Evolutionary conservation across 2,113 vertebrate species (phyloP).

Genomic region (Takifugu bimaculatus): DNA sequence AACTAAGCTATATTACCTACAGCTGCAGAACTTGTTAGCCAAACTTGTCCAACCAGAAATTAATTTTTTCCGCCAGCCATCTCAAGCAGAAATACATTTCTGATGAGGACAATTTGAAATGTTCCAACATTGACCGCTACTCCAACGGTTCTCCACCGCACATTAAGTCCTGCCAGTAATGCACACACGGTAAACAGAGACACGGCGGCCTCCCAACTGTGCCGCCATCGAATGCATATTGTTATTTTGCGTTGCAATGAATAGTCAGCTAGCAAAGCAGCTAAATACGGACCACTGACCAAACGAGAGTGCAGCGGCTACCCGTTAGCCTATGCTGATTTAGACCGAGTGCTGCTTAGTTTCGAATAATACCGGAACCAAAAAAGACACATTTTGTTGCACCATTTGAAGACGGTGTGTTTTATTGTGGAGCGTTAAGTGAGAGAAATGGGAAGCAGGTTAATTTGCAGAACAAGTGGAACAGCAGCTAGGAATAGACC

Average conservation of each 20-base stretch:
- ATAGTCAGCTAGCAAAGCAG: conserved; percentile 19
- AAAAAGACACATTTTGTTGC: background rate
- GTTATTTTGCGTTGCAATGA: conserved; percentile 18
- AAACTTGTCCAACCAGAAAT: too few species aligned
- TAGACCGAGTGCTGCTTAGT: conserved; percentile 15
- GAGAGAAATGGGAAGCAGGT: too few species aligned
- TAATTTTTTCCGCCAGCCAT: background rate
- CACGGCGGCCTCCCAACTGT: conserved; percentile 47
- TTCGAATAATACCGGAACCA: background rate
- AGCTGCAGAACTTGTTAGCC: too few species aligned
- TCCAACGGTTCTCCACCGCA: background rate
- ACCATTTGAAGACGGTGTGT: background rate
- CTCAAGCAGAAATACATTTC: background rate
- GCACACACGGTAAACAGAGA: background rate
- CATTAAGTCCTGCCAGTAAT: background rate
- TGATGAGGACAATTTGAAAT: background rate
- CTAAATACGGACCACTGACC: conserved; percentile 11
- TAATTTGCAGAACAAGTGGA: background rate
- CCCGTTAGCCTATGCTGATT: conserved; percentile 22
- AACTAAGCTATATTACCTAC: too few species aligned
- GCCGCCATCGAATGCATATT: conserved; percentile 47
- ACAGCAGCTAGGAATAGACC: conserved; percentile 8
- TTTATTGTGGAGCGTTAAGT: background rate
- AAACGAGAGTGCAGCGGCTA: conserved; percentile 18
- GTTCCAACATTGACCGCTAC: background rate